A percentile compares a stretch with the other conserved stretches of the same genome.
These are phyloP conservation scores for Clarias batrachus DNA, from an alignment of 2,113 vertebrate genomes.

Conservation along the genomic window DNA sequence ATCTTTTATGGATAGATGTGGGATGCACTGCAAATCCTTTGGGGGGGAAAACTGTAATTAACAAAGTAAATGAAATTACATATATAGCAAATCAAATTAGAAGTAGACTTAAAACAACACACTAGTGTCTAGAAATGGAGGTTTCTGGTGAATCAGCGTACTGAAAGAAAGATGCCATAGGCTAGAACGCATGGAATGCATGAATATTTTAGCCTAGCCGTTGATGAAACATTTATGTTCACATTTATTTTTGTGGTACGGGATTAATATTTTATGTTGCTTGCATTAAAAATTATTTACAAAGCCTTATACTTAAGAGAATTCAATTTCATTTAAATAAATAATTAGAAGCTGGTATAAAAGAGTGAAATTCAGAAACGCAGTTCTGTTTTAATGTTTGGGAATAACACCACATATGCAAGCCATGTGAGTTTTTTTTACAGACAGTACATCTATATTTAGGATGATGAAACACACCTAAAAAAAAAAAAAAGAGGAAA, in stretches of 20 bases:
- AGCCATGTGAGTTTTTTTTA: background rate
- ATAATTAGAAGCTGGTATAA: background rate
- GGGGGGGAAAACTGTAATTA: background rate
- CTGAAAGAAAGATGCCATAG: background rate
- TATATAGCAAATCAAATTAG: background rate
- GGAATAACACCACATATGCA: background rate
- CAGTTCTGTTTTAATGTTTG: background rate
- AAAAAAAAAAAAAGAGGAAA: background rate
- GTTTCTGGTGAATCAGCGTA: background rate
- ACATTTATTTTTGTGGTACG: background rate
- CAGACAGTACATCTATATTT: background rate
- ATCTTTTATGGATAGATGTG: constrained; percentile 24
- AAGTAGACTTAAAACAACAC: background rate
- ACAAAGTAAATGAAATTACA: background rate
- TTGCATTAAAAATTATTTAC: background rate
- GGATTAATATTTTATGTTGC: background rate
- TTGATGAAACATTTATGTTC: background rate
- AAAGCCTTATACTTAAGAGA: background rate
- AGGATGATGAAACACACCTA: background rate
- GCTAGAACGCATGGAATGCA: background rate
- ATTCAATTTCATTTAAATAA: background rate
- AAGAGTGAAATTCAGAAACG: background rate
- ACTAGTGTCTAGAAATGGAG: background rate
- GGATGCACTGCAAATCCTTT: background rate
- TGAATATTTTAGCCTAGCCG: background rate